A percentile compares a stretch with the other conserved stretches of the same genome.
These are phyloP conservation scores for Sinelater perroti DNA, from an alignment of 2,888 invertebrate species.

Conservation along the genomic window DNA sequence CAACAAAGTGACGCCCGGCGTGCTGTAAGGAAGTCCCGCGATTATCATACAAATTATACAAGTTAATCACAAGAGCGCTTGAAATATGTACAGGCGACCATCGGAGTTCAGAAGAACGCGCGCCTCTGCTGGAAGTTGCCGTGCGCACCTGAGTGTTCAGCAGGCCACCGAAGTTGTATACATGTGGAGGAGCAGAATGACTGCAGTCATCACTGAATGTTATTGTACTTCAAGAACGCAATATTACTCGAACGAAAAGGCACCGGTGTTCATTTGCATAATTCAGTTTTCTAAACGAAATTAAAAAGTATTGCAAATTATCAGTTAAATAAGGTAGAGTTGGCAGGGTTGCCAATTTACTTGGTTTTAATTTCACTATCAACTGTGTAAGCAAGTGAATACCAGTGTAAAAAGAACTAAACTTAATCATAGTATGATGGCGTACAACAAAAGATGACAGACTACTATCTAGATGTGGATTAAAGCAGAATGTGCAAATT, in stretches of 20 bases:
- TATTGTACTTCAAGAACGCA: conserved; percentile 2
- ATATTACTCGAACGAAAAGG: not conserved
- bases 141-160: conserved; percentile 42
- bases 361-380: not conserved
- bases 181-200: conserved; percentile 35
- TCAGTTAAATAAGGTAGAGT: too few species aligned
- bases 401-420: too few species aligned
- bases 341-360: too few species aligned
- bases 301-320: too few species aligned
- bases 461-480: too few species aligned
- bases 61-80: conserved; percentile 45
- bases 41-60: conserved; percentile 50
- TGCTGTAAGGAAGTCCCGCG: conserved; percentile 49
- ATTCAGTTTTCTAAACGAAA: too few species aligned
- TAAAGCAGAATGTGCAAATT: too few species aligned
- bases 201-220: conserved; percentile 3
- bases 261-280: too few species aligned
- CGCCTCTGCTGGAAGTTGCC: conserved; percentile 12
- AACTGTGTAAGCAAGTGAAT: too few species aligned
- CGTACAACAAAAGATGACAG: too few species aligned
- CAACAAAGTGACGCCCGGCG: conserved; percentile 8
- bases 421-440: too few species aligned
- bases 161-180: conserved; percentile 48
- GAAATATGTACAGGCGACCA: conserved; percentile 42
- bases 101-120: conserved; percentile 1